These are phyloP conservation scores for Microctonus aethiopoides DNA, from an alignment of 2,888 invertebrate genomes.

Conservation along the genomic window DNA sequence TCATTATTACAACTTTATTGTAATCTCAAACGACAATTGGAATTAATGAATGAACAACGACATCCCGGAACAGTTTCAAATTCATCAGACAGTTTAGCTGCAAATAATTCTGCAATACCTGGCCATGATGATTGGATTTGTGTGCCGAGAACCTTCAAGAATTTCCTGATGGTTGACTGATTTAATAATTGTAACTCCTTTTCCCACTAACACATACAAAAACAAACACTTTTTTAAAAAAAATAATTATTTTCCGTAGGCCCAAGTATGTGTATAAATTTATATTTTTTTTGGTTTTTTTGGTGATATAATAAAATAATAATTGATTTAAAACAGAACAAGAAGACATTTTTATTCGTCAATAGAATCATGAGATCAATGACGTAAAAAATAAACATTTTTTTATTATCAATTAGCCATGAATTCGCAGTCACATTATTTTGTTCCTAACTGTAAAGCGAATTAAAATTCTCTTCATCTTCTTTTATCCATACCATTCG, in stretches of 20 bases:
- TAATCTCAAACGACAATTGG: slow-evolving; percentile 75
- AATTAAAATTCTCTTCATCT: background rate
- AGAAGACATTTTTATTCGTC: background rate
- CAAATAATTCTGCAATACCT: slow-evolving; percentile 46
- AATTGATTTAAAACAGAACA: background rate
- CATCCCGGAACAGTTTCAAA: slow-evolving; percentile 27
- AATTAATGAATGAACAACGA: slow-evolving; percentile 68
- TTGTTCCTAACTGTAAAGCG: background rate
- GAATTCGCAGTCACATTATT: background rate
- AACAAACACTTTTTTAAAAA: background rate
- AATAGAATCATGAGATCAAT: background rate
- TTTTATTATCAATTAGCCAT: too few species aligned
- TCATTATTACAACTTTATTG: slow-evolving; percentile 76
- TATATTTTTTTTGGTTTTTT: too few species aligned
- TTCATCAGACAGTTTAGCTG: too few species aligned
- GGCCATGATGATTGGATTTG: slow-evolving; percentile 70
- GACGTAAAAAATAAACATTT: background rate
- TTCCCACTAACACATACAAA: background rate
- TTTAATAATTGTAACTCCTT: background rate
- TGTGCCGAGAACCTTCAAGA: slow-evolving; percentile 62
- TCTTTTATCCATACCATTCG: too few species aligned
- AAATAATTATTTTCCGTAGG: background rate
- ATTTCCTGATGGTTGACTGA: slow-evolving; percentile 48
- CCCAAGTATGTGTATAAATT: background rate
- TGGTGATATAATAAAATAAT: background rate